Conservation (phyloP, 2,797 vertebrate genomes). For the Labroides dimidiatus region DNA sequence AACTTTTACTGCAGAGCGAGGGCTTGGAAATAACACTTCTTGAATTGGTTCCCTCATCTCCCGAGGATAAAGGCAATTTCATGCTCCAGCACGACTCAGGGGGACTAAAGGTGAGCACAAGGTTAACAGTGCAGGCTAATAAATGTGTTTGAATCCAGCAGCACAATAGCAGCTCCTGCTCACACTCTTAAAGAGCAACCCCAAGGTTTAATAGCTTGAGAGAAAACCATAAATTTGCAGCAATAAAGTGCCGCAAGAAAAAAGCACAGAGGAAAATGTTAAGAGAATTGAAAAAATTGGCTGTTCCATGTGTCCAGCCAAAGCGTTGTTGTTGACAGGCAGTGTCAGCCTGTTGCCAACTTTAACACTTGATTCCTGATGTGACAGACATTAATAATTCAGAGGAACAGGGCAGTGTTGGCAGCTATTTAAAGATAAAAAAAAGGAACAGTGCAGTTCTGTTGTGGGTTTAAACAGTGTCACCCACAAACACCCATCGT, state of each 20-base stretch:
- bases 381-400: conserved; percentile 75
- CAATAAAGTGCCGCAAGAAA: neutral
- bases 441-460: conserved; percentile 22
- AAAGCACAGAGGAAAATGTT: neutral
- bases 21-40: conserved; percentile 34
- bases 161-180: conserved; percentile 39
- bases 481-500: conserved; percentile 14
- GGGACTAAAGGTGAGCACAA: conserved; percentile 72
- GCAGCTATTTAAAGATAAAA: conserved; percentile 51
- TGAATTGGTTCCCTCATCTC: conserved; percentile 62
- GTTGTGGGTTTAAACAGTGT: conserved; percentile 12
- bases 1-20: conserved; percentile 39
- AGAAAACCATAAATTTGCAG: conserved; percentile 4
- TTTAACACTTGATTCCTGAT: conserved; percentile 55
- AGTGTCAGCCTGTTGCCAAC: conserved; percentile 46
- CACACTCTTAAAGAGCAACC: conserved; percentile 25
- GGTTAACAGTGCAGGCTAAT: conserved; percentile 64
- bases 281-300: neutral
- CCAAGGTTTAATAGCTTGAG: conserved; percentile 14
- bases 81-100: conserved; percentile 70
- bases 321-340: conserved; percentile 27
- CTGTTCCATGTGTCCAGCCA: neutral
- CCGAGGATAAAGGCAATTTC: conserved; percentile 77
- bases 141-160: conserved; percentile 48
- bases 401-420: conserved; percentile 48